Base-by-base conservation (phyloP, 2,113 vertebrate genomes). In the Rhinogobius similis region DNA sequence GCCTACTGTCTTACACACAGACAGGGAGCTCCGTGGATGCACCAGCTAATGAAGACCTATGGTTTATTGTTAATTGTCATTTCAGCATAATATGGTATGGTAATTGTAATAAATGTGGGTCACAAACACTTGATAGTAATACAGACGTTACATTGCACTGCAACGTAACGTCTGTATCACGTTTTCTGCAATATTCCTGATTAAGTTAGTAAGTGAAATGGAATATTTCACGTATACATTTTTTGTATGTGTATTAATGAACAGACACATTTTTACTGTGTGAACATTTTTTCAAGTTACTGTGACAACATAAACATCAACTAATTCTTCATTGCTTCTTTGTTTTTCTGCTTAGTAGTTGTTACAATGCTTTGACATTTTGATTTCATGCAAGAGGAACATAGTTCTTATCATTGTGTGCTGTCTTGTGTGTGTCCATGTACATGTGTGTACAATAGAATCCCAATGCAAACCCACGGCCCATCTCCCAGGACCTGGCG, bases 401-500 rank as follows among this genome's bases (percentile, higher is more conserved):
- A 36, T 58, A 5, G 68, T 58, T 67, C 0, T 0, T 38, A 55
- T 72, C 48, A 67, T 38, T 38, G 5, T 75, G 4, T 53, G 58
- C 62, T 50, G 46, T 50, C 46, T 48, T 66, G 21, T 61, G 4
- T 48, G 9, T 52, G 52, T 69, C 38, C 53, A 43, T 67, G 21
- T 24, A 18, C 48, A 20, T 59, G 55, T 82, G 38, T 75, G 65
- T 46, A 14, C 21, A 63, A 73, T 92, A 99, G 98, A 98, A 98
- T 87, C 96, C 95, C 71, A 96, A 94, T 72, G 95, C 97, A 76
- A 95, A 97, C 86, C 97, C 95, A 1, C 93, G 96, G 66, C 96
- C 97, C 77, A 89, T 94, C 88, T 98, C 97, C 85, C 97, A 99
- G 93, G 98, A 99, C 88, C 93, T 99, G 91, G 97, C 98, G 58